Evolutionary conservation across 2,888 invertebrate species (phyloP).

Genomic region (Lithophane semibrunnea): DNA sequence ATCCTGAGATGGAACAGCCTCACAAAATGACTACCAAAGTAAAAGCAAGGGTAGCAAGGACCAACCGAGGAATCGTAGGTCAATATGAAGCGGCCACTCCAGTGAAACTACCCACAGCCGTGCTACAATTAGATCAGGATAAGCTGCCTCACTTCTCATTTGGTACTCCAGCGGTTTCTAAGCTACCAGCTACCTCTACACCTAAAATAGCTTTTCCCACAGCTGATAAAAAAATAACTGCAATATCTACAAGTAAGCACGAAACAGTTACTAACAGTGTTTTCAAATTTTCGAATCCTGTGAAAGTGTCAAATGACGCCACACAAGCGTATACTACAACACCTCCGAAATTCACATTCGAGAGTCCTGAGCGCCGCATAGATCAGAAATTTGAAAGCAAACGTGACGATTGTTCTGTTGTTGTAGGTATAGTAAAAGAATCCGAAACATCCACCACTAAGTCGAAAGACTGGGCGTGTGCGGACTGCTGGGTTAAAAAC

Average conservation of each 20-base stretch:
- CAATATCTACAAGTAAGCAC: conserved; percentile 62
- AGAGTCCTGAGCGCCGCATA: conserved; percentile 74
- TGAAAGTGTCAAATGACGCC: conserved; percentile 70
- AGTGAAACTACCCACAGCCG: conserved; percentile 76
- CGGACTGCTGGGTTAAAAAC: conserved; percentile 76
- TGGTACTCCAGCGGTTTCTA: conserved; percentile 47
- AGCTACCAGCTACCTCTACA: conserved; percentile 47
- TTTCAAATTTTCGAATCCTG: conserved; percentile 80
- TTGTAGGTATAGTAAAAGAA: conserved; percentile 65
- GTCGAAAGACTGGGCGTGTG: conserved; percentile 74
- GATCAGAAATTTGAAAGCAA: conserved; percentile 63
- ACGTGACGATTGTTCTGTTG: conserved; percentile 61
- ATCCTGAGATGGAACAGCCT: conserved; percentile 60
- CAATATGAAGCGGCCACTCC: conserved; percentile 65
- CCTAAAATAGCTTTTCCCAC: conserved; percentile 45
- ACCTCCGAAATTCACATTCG: conserved; percentile 75
- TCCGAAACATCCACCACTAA: conserved; percentile 43
- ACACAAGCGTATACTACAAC: conserved; percentile 50
- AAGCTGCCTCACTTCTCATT: conserved; percentile 82
- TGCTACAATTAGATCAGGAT: conserved; percentile 78
- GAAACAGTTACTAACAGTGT: conserved; percentile 63
- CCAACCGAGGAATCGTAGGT: conserved; percentile 67
- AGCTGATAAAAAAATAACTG: conserved; percentile 33
- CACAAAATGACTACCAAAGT: conserved; percentile 78
- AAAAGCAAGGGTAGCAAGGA: conserved; percentile 75